These are phyloP conservation scores for Isurus oxyrinchus DNA, from an alignment of 2,113 vertebrate species.

Conservation along the genomic window DNA sequence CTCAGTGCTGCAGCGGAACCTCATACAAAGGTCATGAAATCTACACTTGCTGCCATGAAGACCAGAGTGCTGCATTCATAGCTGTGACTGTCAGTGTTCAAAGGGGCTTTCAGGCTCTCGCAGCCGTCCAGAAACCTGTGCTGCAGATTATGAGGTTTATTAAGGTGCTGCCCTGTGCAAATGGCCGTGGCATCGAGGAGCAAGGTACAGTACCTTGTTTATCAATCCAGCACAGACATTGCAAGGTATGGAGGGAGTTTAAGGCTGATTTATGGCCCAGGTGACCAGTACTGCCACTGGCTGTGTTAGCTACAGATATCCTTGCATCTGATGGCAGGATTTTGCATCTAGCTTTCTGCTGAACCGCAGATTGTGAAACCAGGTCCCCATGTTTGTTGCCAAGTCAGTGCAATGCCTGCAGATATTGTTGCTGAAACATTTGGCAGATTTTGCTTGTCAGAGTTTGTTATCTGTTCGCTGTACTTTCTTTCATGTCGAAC, in stretches of 20 bases:
- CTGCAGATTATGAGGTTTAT: too few species aligned
- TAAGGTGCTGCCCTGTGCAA: too few species aligned
- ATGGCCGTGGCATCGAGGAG: too few species aligned
- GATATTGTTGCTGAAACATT: neutral
- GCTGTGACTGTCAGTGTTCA: too few species aligned
- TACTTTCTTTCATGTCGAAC: neutral
- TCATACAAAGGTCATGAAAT: too few species aligned
- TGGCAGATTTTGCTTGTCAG: neutral
- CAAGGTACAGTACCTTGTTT: neutral
- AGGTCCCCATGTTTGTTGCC: neutral
- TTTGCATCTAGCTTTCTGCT: neutral
- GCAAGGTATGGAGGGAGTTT: too few species aligned
- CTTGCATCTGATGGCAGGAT: neutral
- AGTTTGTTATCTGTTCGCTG: neutral
- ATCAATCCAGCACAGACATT: neutral
- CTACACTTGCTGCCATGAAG: too few species aligned
- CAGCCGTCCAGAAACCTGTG: too few species aligned
- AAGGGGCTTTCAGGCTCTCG: too few species aligned
- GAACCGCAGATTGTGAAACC: neutral
- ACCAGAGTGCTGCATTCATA: too few species aligned
- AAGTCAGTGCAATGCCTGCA: neutral
- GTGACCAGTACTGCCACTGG: neutral
- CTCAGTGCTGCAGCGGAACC: too few species aligned
- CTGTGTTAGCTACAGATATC: neutral
- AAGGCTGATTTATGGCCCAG: neutral